Conservation (phyloP, 1,140 invertebrate genomes). For the Neomicropteryx cornuta region DNA sequence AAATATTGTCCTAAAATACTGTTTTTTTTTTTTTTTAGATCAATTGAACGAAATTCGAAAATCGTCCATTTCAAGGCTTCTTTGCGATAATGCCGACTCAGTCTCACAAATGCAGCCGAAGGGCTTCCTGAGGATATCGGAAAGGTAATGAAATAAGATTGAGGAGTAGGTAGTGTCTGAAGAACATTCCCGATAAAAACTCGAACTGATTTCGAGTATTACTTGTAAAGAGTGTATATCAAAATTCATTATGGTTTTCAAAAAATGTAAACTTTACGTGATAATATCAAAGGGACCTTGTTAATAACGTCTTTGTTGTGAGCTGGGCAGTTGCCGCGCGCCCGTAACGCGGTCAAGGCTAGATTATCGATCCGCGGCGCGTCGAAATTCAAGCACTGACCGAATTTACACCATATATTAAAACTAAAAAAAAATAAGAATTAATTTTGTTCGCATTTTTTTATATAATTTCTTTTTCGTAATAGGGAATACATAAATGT, state of each 20-base stretch:
- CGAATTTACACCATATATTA: too few relatives aligned
- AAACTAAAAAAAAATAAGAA: too few relatives aligned
- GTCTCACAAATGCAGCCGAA: slow-evolving; percentile 27
- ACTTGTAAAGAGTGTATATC: background rate
- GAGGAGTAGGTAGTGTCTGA: background rate
- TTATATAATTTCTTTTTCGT: too few relatives aligned
- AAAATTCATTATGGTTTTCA: background rate
- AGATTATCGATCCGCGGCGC: too few relatives aligned
- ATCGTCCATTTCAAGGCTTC: slow-evolving; percentile 28
- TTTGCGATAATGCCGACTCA: slow-evolving; percentile 32
- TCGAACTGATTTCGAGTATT: background rate
- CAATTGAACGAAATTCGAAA: slow-evolving; percentile 31
- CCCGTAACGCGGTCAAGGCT: too few relatives aligned
- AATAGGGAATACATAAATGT: too few relatives aligned
- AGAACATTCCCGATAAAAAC: background rate
- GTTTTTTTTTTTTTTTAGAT: slow-evolving; percentile 20
- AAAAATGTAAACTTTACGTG: background rate
- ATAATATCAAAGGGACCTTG: background rate
- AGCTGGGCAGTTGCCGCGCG: too few relatives aligned
- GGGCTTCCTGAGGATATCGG: slow-evolving; percentile 25
- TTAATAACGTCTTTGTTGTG: background rate
- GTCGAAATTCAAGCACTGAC: too few relatives aligned
- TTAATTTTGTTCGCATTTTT: too few relatives aligned
- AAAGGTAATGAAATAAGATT: slow-evolving; percentile 16
- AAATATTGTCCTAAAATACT: slow-evolving; percentile 3